phyloP scores from a whole-genome alignment of 2,888 invertebrate genomes.

The Troides aeacus region DNA sequence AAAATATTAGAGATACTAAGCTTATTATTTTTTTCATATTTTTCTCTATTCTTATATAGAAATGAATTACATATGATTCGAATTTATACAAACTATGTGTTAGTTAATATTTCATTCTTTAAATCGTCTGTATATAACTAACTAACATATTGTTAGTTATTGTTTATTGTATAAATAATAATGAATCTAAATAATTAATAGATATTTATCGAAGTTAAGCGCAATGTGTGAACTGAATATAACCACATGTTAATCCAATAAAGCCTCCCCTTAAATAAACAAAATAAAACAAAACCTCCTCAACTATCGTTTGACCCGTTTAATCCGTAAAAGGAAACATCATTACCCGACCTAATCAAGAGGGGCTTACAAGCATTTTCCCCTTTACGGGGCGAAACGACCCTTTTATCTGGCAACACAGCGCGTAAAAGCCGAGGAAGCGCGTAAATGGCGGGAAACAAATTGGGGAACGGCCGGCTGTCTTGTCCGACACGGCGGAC shows the following conservation, averaged over 20 bases:
- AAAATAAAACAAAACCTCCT: conserved; percentile 26
- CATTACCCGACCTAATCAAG: conserved; percentile 69
- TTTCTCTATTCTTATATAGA: too few relatives aligned
- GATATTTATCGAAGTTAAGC: too few relatives aligned
- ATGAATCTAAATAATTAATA: too few relatives aligned
- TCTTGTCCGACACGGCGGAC: conserved; percentile 40
- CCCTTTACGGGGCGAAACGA: conserved; percentile 49
- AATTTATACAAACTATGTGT: too few relatives aligned
- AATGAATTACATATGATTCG: too few relatives aligned
- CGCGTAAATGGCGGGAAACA: conserved; percentile 41
- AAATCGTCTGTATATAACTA: too few relatives aligned
- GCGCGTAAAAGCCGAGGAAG: conserved; percentile 55
- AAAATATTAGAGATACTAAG: too few relatives aligned
- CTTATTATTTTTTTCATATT: too few relatives aligned
- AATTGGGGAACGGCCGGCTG: conserved; percentile 37
- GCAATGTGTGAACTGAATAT: neutral
- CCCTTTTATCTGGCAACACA: conserved; percentile 65
- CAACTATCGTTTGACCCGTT: conserved; percentile 36
- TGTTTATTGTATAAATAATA: too few relatives aligned
- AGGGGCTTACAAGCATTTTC: conserved; percentile 54
- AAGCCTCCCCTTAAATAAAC: conserved; percentile 21
- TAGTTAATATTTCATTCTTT: too few relatives aligned
- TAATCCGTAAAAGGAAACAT: conserved; percentile 51
- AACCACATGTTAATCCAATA: conserved; percentile 12
- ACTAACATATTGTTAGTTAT: too few relatives aligned